These are phyloP conservation scores for Hypsopygia costalis DNA, from an alignment of 2,888 invertebrate species.

Conservation along the genomic window DNA sequence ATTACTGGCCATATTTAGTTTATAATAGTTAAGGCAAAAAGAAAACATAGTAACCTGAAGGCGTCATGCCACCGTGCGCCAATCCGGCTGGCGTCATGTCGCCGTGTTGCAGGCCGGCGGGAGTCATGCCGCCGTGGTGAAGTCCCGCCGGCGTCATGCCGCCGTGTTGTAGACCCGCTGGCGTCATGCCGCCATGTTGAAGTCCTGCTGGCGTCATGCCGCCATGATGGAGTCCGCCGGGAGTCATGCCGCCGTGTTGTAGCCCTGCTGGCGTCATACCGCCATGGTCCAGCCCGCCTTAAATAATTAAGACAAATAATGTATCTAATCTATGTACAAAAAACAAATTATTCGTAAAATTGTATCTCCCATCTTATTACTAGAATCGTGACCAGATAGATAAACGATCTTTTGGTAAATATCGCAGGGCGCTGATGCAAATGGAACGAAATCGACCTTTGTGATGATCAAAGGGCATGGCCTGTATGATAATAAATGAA, in stretches of 20 bases:
- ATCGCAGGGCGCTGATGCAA: too few relatives aligned
- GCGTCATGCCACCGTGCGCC: constrained; percentile 48
- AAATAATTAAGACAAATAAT: too few relatives aligned
- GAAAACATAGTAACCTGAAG: constrained; percentile 25
- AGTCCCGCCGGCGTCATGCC: constrained; percentile 52
- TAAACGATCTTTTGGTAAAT: too few relatives aligned
- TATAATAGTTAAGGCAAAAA: too few relatives aligned
- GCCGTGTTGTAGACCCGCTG: constrained; percentile 60
- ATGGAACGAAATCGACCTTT: too few relatives aligned
- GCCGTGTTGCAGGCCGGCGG: constrained; percentile 62
- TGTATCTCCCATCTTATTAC: too few relatives aligned
- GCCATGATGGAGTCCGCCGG: constrained; percentile 42
- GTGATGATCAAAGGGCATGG: too few relatives aligned
- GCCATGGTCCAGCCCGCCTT: constrained; percentile 38
- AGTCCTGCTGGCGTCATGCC: constrained; percentile 48
- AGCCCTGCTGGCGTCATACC: constrained; percentile 65
- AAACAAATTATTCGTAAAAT: too few relatives aligned
- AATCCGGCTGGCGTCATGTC: constrained; percentile 46
- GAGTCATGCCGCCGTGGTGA: constrained; percentile 66
- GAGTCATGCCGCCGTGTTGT: constrained; percentile 46
- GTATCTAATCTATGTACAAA: too few relatives aligned
- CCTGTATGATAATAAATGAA: constrained; percentile 4
- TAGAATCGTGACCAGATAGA: too few relatives aligned
- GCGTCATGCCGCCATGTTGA: constrained; percentile 44
- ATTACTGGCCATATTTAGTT: too few relatives aligned